Conservation (phyloP, 2,113 vertebrate genomes). For the Ardeotis arabs region DNA sequence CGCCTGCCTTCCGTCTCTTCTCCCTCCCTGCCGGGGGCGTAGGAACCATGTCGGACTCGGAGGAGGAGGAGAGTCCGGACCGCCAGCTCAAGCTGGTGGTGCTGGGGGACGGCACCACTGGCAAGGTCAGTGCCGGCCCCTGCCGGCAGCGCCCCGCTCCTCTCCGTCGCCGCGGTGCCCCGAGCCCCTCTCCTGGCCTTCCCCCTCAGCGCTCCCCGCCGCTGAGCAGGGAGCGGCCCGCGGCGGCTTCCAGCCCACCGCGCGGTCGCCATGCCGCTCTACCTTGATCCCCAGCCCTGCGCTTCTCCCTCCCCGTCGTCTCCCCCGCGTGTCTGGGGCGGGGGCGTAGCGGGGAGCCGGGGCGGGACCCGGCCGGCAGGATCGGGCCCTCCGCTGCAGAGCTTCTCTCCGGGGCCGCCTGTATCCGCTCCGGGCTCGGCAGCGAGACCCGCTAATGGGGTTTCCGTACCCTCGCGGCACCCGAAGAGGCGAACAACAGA, state of each 20-base stretch:
- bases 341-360: neutral
- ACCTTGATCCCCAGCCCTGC: neutral
- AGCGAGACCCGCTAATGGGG: neutral
- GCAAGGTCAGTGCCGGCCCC: slow-evolving; percentile 87
- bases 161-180: neutral
- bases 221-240: neutral
- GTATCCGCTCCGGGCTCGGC: neutral
- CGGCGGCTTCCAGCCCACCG: neutral
- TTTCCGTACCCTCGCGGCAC: neutral
- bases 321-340: neutral
- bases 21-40: neutral
- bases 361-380: neutral
- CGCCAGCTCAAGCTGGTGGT: slow-evolving; percentile 94
- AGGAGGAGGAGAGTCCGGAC: slow-evolving; percentile 93
- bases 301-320: neutral
- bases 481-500: rapidly evolving
- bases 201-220: neutral
- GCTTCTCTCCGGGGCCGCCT: neutral
- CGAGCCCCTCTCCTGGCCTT: neutral
- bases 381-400: no score
- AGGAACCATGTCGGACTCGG: slow-evolving; percentile 92
- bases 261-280: no score
- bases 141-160: neutral
- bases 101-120: slow-evolving; percentile 94
- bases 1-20: neutral